These are phyloP conservation scores for Phrynosoma blainvillii DNA, from an alignment of 2,113 vertebrate species.

Conservation along the genomic window DNA sequence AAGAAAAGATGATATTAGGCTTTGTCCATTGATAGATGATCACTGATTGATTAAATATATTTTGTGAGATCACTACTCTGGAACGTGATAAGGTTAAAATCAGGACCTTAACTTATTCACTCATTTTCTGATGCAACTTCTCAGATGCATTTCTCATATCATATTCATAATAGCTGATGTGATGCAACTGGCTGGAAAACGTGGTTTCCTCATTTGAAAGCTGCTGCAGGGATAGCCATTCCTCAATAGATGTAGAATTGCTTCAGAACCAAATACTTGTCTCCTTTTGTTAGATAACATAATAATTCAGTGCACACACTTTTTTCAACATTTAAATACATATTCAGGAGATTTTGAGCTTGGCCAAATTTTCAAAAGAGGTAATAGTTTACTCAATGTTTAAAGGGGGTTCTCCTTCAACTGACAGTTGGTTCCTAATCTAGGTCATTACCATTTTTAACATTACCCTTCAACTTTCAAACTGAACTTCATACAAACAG, in stretches of 20 bases:
- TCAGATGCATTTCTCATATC: neutral
- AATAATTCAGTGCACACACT: neutral
- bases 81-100: neutral
- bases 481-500: neutral
- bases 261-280: constrained; percentile 1
- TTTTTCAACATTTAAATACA: neutral
- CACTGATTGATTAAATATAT: neutral
- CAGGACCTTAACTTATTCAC: neutral
- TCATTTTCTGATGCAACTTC: neutral
- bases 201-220: constrained; percentile 23
- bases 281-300: constrained; percentile 2
- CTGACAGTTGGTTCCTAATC: neutral
- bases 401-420: neutral
- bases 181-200: constrained; percentile 22
- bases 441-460: neutral
- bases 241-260: neutral
- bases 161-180: constrained; percentile 23
- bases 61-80: too few species aligned
- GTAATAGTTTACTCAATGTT: neutral
- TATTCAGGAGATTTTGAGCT: neutral
- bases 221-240: constrained; percentile 5
- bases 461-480: neutral
- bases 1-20: neutral
- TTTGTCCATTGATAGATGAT: neutral
- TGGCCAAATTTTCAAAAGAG: neutral